Base-by-base conservation (phyloP, 1,140 invertebrate genomes). In the Grapholita molesta region DNA sequence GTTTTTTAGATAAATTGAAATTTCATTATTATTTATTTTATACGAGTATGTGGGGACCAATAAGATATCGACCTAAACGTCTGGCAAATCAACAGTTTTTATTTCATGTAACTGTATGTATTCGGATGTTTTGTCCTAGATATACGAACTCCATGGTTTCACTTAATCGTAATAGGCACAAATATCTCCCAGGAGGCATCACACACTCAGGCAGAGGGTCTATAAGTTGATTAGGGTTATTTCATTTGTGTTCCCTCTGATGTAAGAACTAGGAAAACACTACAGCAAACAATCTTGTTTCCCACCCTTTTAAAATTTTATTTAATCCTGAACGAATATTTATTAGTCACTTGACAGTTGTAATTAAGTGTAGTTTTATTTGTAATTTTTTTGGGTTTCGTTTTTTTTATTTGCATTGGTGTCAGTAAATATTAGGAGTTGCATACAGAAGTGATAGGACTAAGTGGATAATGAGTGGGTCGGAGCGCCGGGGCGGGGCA, bases 401-500 rank as follows among this genome's bases (percentile, higher is more conserved):
- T n/a, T 28, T 61, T n/a, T 61, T 61, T 15, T 28, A 61, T 70
- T 68, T 64, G 35, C 61, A 66, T 55, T 21, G 24, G 23, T 53
- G 55, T 69, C 64, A 74, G 61, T 71, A 35, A 68, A 78, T 68
- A 83, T 82, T 77, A 81, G 78, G 74, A 78, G 83, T 84, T 78
- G 78, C 55, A 75, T 73, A 86, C 88, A 89, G 88, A 89, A 90
- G 88, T 90, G 88, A 86, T 90, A 78, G 74, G 55, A 75, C 70
- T 90, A 90, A 90, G 86, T 90, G 88, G 86, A 85, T 90, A 89
- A 90, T 89, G 80, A 83, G 81, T 74, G 80, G 84, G 82, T 79
- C 78, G 75, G 77, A 72, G 70, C 72, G 67, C 76, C 70, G 73
- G 83, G 88, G 86, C 86, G 86, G 82, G 78, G 80, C 77, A 11